Evolutionary conservation across 2,797 vertebrate species (phyloP), one percentile per base, ranked within the genome.

Genomic region (Gallinago nigripennis): DNA sequence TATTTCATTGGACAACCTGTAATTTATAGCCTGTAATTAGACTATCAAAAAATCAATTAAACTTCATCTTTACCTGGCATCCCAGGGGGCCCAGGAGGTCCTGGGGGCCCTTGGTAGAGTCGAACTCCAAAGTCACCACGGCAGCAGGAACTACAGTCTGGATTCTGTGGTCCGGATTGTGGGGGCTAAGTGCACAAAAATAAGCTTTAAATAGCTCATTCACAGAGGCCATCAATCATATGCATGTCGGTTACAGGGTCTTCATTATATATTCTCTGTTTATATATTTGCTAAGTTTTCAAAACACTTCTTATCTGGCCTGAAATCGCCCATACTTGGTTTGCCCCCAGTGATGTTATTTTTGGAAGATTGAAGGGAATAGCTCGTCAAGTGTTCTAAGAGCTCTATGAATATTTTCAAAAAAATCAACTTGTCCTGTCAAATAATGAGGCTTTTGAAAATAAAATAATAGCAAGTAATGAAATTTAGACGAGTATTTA

Each of bases 81-180:
- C 65, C 98, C 98, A 71, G 98, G 97, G 78, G 97, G 97, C 1
- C 98, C 98, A 0, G 98, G 98, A 46, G 98, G 98, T 58, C 98
- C 98, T 57, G 98, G 97, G 4, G 98, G 97, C 2, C 98, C 98
- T 96, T 98, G 98, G 75, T 98, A 98, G 61, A 97, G 97, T 73
- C 98, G 96, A 90, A 98, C 97, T 94, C 98, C 97, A 46, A 98
- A 98, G 75, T 98, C 98, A 84, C 98, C 98, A 58, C 98, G 97
- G 82, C 98, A 98, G 94, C 98, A 98, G 71, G 96, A 98, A 43
- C 94, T 98, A 88, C 98, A 98, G 82, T 98, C 98, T 65, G 97
- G 97, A 66, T 98, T 97, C 78, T 98, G 92, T 0, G 98, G 97
- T 95, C 98, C 98, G 0, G 97, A 82, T 54, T 96, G 98, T 14